Conservation (phyloP, 2,797 vertebrate genomes). For the Agapornis canus region DNA sequence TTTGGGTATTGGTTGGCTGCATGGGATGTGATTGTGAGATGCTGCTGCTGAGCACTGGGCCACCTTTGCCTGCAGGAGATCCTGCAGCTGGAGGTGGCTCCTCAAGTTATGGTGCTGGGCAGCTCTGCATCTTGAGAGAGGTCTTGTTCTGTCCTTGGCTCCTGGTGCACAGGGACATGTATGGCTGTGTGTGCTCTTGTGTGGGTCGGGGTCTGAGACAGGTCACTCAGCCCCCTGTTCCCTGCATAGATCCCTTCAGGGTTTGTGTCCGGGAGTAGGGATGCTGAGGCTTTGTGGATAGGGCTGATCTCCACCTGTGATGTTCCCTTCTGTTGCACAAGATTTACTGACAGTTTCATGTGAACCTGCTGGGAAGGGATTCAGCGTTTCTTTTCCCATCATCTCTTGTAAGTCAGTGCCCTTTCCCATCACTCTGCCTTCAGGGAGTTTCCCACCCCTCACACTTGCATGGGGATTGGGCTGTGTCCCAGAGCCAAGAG, state of each 20-base stretch:
- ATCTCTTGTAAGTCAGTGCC: not conserved
- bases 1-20: not conserved
- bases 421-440: not conserved
- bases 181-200: not conserved
- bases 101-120: accelerated
- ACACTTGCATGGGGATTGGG: not conserved
- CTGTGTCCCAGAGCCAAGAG: not conserved
- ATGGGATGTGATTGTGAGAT: accelerated
- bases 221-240: not conserved
- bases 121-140: not conserved
- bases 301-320: not conserved
- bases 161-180: accelerated
- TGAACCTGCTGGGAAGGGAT: not conserved
- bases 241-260: not conserved
- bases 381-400: not conserved
- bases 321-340: not conserved
- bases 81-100: not conserved
- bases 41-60: not conserved
- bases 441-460: not conserved
- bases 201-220: not conserved
- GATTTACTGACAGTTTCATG: not conserved
- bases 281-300: not conserved
- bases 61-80: not conserved
- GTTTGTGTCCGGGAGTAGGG: not conserved
- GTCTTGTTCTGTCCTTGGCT: not conserved